Evolutionary conservation across 2,113 vertebrate species (phyloP).

Genomic region (Solea senegalensis): DNA sequence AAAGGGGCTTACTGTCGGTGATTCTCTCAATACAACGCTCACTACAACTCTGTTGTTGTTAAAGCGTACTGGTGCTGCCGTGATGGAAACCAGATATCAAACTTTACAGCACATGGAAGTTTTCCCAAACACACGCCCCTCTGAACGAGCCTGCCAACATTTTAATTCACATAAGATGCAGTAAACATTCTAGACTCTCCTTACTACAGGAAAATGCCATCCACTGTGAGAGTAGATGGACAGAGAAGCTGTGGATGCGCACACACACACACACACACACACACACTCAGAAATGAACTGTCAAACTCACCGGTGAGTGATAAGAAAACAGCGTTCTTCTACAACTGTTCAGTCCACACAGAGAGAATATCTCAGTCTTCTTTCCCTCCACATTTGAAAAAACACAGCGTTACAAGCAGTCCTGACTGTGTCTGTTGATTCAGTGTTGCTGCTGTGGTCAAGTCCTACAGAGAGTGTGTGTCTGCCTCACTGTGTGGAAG

Average conservation of each 20-base stretch:
- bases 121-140: slow-evolving; percentile 29
- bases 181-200: slow-evolving; percentile 4
- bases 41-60: background rate
- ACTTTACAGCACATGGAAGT: slow-evolving; percentile 23
- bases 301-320: slow-evolving; percentile 69
- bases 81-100: slow-evolving; percentile 31
- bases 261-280: background rate
- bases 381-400: slow-evolving; percentile 52
- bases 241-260: background rate
- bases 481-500: slow-evolving; percentile 32
- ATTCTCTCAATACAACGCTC: background rate
- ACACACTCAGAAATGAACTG: slow-evolving; percentile 35
- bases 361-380: slow-evolving; percentile 25
- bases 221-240: slow-evolving; percentile 4
- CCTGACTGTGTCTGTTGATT: slow-evolving; percentile 42
- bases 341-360: slow-evolving; percentile 41
- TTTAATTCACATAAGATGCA: slow-evolving; percentile 8
- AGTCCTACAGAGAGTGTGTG: slow-evolving; percentile 49
- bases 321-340: slow-evolving; percentile 33
- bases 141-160: slow-evolving; percentile 23
- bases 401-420: slow-evolving; percentile 39
- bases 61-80: slow-evolving; percentile 1
- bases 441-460: slow-evolving; percentile 64
- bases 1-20: background rate
- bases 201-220: rapidly evolving